Conservation (phyloP, 2,888 invertebrate genomes). For the Tridacna gigas region DNA sequence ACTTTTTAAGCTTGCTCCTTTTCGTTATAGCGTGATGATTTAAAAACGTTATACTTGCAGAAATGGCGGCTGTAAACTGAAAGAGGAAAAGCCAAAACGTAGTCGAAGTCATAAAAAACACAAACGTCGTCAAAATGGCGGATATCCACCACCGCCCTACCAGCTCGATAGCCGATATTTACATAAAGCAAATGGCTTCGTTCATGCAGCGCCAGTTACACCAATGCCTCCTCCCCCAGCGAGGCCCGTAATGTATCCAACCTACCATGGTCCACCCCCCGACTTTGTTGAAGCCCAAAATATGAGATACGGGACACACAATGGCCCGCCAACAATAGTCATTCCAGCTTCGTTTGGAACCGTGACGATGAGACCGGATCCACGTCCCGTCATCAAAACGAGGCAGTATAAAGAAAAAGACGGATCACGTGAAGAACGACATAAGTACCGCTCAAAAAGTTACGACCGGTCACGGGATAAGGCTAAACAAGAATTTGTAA, state of each 20-base stretch:
- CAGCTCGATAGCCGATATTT: constrained; percentile 13
- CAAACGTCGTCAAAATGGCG: constrained; percentile 16
- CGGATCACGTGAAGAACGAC: constrained; percentile 2
- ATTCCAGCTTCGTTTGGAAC: constrained; percentile 46
- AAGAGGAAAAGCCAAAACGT: constrained; percentile 25
- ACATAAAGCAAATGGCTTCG: constrained; percentile 27
- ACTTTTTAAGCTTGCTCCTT: no score
- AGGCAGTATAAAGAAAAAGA: constrained; percentile 29
- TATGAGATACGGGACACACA: constrained; percentile 30
- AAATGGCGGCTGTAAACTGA: constrained; percentile 14
- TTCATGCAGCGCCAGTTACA: neutral
- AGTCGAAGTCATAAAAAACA: constrained; percentile 23
- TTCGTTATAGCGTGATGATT: neutral
- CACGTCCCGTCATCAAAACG: constrained; percentile 55
- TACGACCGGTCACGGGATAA: constrained; percentile 28
- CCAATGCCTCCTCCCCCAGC: constrained; percentile 14
- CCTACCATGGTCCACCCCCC: constrained; percentile 57
- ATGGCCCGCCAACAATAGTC: constrained; percentile 51
- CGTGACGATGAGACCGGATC: constrained; percentile 55
- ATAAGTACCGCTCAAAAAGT: constrained; percentile 19
- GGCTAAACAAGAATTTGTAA: constrained; percentile 48
- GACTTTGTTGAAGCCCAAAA: constrained; percentile 25
- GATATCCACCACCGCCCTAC: constrained; percentile 12
- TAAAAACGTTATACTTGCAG: constrained; percentile 14
- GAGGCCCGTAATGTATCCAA: constrained; percentile 30